Percentiles rank a stretch among this genome's conserved stretches.
Evolutionary conservation across 2,888 invertebrate species (phyloP).

Genomic region (Eledona agricola): DNA sequence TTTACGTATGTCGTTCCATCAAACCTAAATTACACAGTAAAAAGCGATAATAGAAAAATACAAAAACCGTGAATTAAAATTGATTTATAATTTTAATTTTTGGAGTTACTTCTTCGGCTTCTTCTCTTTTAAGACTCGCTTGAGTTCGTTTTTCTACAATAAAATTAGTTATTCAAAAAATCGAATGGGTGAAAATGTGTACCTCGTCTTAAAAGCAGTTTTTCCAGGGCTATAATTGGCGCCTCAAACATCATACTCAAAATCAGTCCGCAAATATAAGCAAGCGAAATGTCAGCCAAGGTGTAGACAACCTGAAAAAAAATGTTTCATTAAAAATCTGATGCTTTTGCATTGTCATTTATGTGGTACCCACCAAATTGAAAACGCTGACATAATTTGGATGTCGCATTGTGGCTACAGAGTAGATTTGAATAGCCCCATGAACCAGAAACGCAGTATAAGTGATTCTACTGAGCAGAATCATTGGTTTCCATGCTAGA

Average conservation of each 20-base stretch:
- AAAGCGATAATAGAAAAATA: no score
- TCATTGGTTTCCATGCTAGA: slow-evolving; percentile 52
- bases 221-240: slow-evolving; percentile 53
- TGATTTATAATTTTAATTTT: slow-evolving; percentile 5
- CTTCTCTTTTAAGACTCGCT: not conserved
- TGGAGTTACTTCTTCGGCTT: not conserved
- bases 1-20: not conserved
- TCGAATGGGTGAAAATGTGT: not conserved
- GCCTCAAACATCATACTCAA: slow-evolving; percentile 53
- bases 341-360: not conserved
- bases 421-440: slow-evolving; percentile 51
- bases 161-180: slow-evolving; percentile 5
- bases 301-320: slow-evolving; percentile 44
- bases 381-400: slow-evolving; percentile 49
- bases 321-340: not conserved
- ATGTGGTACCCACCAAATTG: slow-evolving; percentile 44
- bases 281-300: slow-evolving; percentile 50
- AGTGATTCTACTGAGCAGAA: slow-evolving; percentile 50
- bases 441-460: slow-evolving; percentile 54
- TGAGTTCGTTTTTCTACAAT: not conserved
- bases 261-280: slow-evolving; percentile 49
- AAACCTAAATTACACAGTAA: no score
- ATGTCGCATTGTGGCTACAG: slow-evolving; percentile 46
- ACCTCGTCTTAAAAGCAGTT: slow-evolving; percentile 33
- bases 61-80: slow-evolving; percentile 5